phyloP scores from a whole-genome alignment of 1,140 invertebrate species.

The Ptiloglossa arizonensis region DNA sequence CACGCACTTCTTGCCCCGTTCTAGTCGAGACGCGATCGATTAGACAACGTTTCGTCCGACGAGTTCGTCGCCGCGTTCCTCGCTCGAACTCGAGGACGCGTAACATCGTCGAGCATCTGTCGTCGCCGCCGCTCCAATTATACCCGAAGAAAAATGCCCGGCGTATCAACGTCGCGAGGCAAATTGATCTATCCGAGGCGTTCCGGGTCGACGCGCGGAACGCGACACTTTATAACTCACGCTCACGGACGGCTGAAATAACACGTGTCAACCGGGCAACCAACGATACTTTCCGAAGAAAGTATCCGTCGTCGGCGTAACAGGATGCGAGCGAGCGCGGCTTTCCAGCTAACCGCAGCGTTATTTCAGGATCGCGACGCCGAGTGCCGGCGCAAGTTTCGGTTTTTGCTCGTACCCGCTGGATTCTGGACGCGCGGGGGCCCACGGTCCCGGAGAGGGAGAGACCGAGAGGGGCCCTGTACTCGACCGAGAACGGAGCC shows the following conservation, averaged over 20 bases:
- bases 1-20: slow-evolving; percentile 2
- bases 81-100: too few species aligned
- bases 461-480: not conserved
- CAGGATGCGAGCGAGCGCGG: not conserved
- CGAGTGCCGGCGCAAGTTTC: not conserved
- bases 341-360: slow-evolving; percentile 33
- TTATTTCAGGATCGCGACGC: slow-evolving; percentile 28
- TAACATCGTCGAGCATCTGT: slow-evolving; percentile 30
- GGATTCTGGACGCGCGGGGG: slow-evolving; percentile 18
- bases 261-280: slow-evolving; percentile 24
- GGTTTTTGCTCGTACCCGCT: slow-evolving; percentile 23
- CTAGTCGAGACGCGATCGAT: slow-evolving; percentile 10
- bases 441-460: not conserved
- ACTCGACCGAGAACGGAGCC: too few species aligned
- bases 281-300: not conserved
- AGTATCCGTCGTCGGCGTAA: not conserved
- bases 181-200: slow-evolving; percentile 41
- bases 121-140: slow-evolving; percentile 12
- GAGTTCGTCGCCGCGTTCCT: not conserved
- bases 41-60: slow-evolving; percentile 3
- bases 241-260: not conserved
- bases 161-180: not conserved
- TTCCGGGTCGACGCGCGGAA: not conserved
- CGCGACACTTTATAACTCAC: slow-evolving; percentile 28
- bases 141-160: slow-evolving; percentile 4